These are phyloP conservation scores for Berghia stephanieae DNA, from an alignment of 1,140 invertebrate genomes.

Conservation along the genomic window DNA sequence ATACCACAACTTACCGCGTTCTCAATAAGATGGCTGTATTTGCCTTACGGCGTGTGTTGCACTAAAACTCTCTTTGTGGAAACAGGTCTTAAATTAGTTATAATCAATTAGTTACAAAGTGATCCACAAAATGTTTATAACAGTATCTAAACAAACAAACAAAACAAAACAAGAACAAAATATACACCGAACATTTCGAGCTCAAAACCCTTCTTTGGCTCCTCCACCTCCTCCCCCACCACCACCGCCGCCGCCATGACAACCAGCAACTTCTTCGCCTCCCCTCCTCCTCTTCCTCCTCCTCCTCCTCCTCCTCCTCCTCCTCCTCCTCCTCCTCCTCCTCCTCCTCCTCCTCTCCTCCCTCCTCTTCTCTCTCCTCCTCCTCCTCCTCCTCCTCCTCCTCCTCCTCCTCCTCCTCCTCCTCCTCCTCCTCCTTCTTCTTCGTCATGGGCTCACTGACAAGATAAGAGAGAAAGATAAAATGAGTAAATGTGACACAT, in stretches of 20 bases:
- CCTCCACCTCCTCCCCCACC: not conserved
- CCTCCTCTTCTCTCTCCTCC: not conserved
- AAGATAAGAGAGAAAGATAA: too few species aligned
- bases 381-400: not conserved
- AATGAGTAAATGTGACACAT: too few species aligned
- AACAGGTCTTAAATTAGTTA: not conserved
- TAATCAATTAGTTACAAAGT: not conserved
- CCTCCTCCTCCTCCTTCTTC: not conserved
- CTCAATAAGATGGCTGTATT: too few species aligned
- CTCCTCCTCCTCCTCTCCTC: not conserved
- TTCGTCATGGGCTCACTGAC: not conserved
- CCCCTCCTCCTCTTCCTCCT: not conserved
- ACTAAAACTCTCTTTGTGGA: too few species aligned
- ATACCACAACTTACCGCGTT: too few species aligned
- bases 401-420: conserved; percentile 8
- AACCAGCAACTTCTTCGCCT: not conserved
- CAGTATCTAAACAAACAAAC: not conserved
- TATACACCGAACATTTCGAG: not conserved
- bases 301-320: not conserved
- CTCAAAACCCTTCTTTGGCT: not conserved
- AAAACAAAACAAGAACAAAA: not conserved
- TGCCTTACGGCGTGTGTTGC: too few species aligned
- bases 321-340: not conserved
- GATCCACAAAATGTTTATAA: not conserved
- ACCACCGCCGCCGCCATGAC: not conserved